Evolutionary conservation across 1,140 invertebrate genomes (phyloP), one percentile per base, ranked within the genome.

Genomic region (Ladona fulva): DNA sequence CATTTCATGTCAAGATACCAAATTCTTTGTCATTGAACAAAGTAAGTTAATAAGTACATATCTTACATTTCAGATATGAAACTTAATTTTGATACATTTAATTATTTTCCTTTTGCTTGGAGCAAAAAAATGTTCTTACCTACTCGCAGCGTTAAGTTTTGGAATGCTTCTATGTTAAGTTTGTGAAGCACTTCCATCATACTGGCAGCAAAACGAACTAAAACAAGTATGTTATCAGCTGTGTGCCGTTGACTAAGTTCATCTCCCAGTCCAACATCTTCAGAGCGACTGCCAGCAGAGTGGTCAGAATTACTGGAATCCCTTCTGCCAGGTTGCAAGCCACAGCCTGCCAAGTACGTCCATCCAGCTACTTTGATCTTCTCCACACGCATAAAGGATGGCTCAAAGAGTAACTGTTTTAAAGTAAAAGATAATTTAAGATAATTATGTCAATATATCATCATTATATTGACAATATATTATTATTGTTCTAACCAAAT

Each of bases 281-380:
- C 52, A 76, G 79, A 80, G 74, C 79, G 79, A 59, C 77, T 78
- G 76, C 25, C 74, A 42, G 77, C 37, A 75, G 79, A 24, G 42
- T 22, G 52, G 78, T 80, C 78, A 75, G 83, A 75, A 77, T 79
- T 81, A 74, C 79, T 85, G 12, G 91, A 91, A 81, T 90, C 88
- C 73, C 91, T 86, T 80, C 86, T 81, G 37, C 87, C 90, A 0
- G 92, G 90, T 81, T 94, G 92, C 44, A 97, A 85, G 1, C 96
- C 96, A 83, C 95, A 95, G 0, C 95, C 96, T 22, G 95, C 95
- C 95, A 97, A 97, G 81, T 97, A 97, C 0, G 95, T 97, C 86
- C 93, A 95, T 59, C 95, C 90, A 76, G 95, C 94, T 75, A 97
- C 92, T 88, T 98, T 98, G 24, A 98, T 97, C 86, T 96, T 96